Conservation (phyloP, 2,113 vertebrate species). For the Nyctereutes procyonoides region DNA sequence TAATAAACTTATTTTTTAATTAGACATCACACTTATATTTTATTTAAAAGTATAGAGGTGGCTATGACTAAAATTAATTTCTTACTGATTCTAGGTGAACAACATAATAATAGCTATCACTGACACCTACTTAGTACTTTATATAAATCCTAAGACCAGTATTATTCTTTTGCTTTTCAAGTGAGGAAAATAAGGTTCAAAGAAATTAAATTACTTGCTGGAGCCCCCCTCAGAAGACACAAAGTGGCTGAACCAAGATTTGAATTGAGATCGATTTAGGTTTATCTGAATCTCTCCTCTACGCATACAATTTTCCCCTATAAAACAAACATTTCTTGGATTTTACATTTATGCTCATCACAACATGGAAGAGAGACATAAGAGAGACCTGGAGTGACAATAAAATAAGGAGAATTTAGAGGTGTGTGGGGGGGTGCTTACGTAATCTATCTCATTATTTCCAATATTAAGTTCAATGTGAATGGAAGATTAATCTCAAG, state of each 20-base stretch:
- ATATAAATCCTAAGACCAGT: neutral
- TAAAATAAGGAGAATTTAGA: neutral
- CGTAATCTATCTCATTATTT: neutral
- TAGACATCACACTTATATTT: slow-evolving; percentile 4
- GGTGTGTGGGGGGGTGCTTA: neutral
- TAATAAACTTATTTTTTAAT: slow-evolving; percentile 43
- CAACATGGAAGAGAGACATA: neutral
- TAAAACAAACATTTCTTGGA: neutral
- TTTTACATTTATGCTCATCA: neutral
- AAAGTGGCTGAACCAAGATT: neutral
- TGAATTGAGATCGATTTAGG: neutral
- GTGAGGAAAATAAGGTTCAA: neutral
- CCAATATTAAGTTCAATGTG: neutral
- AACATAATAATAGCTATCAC: neutral
- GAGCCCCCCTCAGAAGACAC: neutral
- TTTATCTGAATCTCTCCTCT: neutral
- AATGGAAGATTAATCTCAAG: neutral
- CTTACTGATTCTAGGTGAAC: neutral
- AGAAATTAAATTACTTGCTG: neutral
- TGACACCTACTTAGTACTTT: neutral
- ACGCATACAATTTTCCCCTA: neutral
- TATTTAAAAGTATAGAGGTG: slow-evolving; percentile 16
- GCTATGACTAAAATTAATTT: slow-evolving; percentile 18
- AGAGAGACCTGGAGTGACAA: neutral
- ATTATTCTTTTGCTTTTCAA: neutral